Evolutionary conservation across 1,140 invertebrate species (phyloP).

Genomic region (Neodiprion pinetum): DNA sequence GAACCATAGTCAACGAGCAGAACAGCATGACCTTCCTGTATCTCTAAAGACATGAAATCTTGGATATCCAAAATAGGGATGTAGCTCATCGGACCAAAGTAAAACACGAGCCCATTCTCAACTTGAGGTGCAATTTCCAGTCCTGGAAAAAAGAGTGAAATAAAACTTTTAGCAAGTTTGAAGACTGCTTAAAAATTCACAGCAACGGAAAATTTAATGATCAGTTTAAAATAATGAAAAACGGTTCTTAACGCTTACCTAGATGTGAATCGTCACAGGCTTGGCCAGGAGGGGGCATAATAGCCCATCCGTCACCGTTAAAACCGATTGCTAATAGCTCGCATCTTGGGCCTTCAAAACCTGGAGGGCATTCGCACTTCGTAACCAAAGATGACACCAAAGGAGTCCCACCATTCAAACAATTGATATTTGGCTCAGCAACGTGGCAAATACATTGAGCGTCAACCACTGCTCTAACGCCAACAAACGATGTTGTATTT

Average conservation of each 20-base stretch:
- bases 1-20: conserved; percentile 91
- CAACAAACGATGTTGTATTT: conserved; percentile 89
- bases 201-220: no score
- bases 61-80: conserved; percentile 68
- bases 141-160: conserved; percentile 34
- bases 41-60: conserved; percentile 93
- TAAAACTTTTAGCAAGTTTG: conserved; percentile 19
- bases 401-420: conserved; percentile 77
- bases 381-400: conserved; percentile 69
- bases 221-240: neutral
- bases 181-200: neutral
- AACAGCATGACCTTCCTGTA: conserved; percentile 83
- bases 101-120: conserved; percentile 86
- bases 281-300: conserved; percentile 80
- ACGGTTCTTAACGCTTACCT: conserved; percentile 43
- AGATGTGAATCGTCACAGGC: conserved; percentile 80
- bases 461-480: conserved; percentile 80
- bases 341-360: conserved; percentile 87
- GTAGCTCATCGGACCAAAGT: conserved; percentile 83
- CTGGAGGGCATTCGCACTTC: conserved; percentile 70
- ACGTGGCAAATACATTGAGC: conserved; percentile 76
- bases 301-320: conserved; percentile 84
- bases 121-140: conserved; percentile 79
- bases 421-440: conserved; percentile 59
- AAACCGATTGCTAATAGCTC: conserved; percentile 89